These are phyloP conservation scores for Vulpes vulpes DNA, from an alignment of 2,113 vertebrate species.

Conservation along the genomic window DNA sequence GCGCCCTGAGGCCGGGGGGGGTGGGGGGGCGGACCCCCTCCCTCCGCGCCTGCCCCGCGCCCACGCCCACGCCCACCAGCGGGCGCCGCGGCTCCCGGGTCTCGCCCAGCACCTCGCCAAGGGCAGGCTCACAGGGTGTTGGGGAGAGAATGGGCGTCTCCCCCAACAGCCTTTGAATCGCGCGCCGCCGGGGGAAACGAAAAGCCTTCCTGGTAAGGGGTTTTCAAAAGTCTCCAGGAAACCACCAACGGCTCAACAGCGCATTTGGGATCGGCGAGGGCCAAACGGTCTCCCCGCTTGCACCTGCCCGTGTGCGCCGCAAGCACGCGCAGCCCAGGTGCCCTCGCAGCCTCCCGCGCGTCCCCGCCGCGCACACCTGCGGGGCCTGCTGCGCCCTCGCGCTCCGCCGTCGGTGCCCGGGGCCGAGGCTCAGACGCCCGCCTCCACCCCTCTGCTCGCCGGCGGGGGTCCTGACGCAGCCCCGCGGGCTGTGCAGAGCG, in stretches of 20 bases:
- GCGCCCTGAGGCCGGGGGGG: background rate
- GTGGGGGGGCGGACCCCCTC: background rate
- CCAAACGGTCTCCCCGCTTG: conserved; percentile 64
- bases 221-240: conserved; percentile 86
- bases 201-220: conserved; percentile 79
- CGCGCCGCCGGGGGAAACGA: conserved; percentile 75
- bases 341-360: background rate
- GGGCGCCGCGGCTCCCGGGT: background rate
- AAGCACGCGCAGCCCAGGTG: conserved; percentile 37
- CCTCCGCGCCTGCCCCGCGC: background rate
- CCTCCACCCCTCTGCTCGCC: background rate
- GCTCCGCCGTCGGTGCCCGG: too few species aligned
- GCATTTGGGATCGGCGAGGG: background rate
- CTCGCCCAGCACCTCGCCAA: background rate
- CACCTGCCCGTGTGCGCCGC: conserved; percentile 62
- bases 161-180: conserved; percentile 61
- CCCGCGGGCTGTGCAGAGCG: background rate
- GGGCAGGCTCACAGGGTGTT: background rate
- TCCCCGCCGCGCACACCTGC: background rate
- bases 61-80: background rate
- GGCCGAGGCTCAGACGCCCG: too few species aligned
- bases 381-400: background rate
- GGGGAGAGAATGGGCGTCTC: conserved; percentile 56
- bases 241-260: conserved; percentile 87
- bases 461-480: background rate